Conservation (phyloP, 2,888 invertebrate genomes). For the Linnaemya tessellans region DNA sequence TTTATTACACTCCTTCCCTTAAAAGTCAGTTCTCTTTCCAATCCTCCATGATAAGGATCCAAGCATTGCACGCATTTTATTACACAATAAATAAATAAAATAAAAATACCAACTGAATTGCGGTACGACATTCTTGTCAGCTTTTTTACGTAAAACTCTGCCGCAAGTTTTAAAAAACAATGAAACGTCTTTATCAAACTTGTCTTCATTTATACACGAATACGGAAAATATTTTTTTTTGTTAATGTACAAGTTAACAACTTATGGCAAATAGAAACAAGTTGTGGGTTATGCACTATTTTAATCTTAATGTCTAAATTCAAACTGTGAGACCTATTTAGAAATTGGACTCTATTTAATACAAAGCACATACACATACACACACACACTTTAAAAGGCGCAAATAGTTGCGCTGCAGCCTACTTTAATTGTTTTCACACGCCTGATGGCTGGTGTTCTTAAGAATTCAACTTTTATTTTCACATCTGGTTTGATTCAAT, state of each 20-base stretch:
- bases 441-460: not conserved
- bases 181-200: not conserved
- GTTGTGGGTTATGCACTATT: not conserved
- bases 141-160: not conserved
- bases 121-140: constrained; percentile 6
- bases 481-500: constrained; percentile 6
- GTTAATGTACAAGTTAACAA: not conserved
- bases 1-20: constrained; percentile 27
- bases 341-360: constrained; percentile 5
- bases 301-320: constrained; percentile 2
- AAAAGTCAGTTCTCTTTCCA: constrained; percentile 25
- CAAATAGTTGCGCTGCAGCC: not conserved
- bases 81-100: constrained; percentile 13
- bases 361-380: not conserved
- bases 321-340: constrained; percentile 55
- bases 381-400: too few relatives aligned
- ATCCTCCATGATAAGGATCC: constrained; percentile 58
- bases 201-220: constrained; percentile 1
- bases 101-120: constrained; percentile 2
- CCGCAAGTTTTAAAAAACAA: not conserved
- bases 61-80: constrained; percentile 10
- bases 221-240: constrained; percentile 15
- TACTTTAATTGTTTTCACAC: constrained; percentile 26
- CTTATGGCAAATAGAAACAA: not conserved
- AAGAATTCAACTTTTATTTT: not conserved